phyloP scores from a whole-genome alignment of 2,113 vertebrate genomes.

The Ovis aries region DNA sequence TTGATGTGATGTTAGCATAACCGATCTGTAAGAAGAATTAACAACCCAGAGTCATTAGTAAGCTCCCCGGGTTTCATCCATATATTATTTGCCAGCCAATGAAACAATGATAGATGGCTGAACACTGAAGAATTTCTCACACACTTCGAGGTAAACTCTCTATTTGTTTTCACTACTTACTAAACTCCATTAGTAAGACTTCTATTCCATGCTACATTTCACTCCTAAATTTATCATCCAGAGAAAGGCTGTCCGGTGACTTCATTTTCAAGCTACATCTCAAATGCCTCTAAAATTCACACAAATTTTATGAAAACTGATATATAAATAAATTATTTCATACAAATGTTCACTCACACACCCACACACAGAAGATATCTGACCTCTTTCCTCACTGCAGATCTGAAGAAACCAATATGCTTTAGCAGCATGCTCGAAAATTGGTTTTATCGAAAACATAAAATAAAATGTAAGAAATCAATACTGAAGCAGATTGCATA shows the following conservation, averaged over 20 bases:
- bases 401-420: constrained; percentile 12
- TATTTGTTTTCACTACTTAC: background rate
- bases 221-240: background rate
- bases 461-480: constrained; percentile 55
- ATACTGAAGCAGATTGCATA: constrained; percentile 24
- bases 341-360: background rate
- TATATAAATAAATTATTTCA: background rate
- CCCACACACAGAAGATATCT: background rate
- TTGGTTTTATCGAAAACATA: constrained; percentile 42
- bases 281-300: background rate
- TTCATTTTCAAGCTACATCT: background rate
- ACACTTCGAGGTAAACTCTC: background rate
- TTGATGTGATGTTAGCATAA: background rate
- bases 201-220: background rate
- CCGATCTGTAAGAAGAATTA: background rate
- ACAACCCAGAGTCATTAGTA: background rate
- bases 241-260: background rate
- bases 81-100: background rate
- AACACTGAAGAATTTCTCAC: background rate
- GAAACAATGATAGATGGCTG: background rate
- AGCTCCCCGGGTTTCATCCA: background rate
- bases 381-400: background rate
- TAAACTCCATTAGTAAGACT: background rate
- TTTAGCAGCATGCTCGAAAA: constrained; percentile 23
- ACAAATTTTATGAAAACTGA: background rate